These are phyloP conservation scores for Orientallactaga sibirica DNA, from an alignment of 2,797 vertebrate species.

Conservation along the genomic window DNA sequence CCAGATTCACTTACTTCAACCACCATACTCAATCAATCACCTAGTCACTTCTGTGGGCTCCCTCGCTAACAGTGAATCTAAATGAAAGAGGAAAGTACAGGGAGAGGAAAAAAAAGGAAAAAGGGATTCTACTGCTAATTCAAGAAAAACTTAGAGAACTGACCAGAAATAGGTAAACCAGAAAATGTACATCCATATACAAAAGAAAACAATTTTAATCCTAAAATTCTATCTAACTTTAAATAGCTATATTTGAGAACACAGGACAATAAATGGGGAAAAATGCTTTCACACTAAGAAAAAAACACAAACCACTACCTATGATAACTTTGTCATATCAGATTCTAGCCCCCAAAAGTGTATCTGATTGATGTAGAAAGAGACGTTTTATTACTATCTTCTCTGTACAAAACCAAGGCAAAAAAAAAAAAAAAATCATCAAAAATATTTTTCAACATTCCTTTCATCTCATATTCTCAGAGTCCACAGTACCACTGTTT, in stretches of 20 bases:
- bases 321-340: background rate
- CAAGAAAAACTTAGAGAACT: background rate
- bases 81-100: background rate
- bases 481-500: background rate
- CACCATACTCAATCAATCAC: background rate
- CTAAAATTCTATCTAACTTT: constrained; percentile 24
- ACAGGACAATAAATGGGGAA: background rate
- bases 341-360: background rate
- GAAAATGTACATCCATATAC: background rate
- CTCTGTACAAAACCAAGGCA: background rate
- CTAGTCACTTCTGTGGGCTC: background rate
- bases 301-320: background rate
- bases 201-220: background rate
- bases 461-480: background rate
- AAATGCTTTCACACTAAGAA: constrained; percentile 34
- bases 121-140: background rate
- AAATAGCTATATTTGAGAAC: background rate
- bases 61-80: background rate
- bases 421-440: background rate
- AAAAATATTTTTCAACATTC: background rate
- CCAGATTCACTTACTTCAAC: background rate
- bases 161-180: background rate
- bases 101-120: background rate
- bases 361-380: background rate
- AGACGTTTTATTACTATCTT: background rate